phyloP scores from a whole-genome alignment of 2,888 invertebrate species.

The Ennomos fuscantarius region DNA sequence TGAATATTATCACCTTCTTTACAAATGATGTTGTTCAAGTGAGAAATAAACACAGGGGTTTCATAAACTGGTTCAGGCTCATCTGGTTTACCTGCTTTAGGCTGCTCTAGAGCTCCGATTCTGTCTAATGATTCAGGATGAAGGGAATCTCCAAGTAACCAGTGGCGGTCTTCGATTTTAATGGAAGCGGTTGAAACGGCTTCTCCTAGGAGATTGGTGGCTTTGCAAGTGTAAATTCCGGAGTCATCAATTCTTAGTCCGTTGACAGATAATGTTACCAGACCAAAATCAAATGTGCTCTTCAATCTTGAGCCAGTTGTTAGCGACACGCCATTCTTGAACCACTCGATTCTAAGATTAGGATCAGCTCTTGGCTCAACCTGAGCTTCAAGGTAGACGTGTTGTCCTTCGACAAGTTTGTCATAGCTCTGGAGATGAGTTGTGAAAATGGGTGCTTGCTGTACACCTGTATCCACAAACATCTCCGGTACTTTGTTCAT shows the following conservation, averaged over 20 bases:
- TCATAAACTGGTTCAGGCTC: slow-evolving; percentile 92
- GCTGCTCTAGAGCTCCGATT: slow-evolving; percentile 94
- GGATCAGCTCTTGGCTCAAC: slow-evolving; percentile 96
- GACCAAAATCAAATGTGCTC: slow-evolving; percentile 98
- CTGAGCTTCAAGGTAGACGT: slow-evolving; percentile 94
- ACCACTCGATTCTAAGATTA: slow-evolving; percentile 95
- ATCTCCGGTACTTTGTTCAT: slow-evolving; percentile 95
- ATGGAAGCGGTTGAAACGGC: slow-evolving; percentile 96
- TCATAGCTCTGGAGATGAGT: slow-evolving; percentile 95
- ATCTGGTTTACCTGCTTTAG: slow-evolving; percentile 87
- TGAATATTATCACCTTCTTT: slow-evolving; percentile 95
- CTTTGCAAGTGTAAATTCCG: slow-evolving; percentile 97
- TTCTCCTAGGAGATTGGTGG: slow-evolving; percentile 96
- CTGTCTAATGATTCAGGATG: slow-evolving; percentile 95
- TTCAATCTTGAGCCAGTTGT: slow-evolving; percentile 95
- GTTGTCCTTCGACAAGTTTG: slow-evolving; percentile 93
- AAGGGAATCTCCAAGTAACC: slow-evolving; percentile 93
- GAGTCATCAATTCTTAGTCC: slow-evolving; percentile 95
- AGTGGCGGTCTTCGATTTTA: slow-evolving; percentile 95
- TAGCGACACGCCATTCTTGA: slow-evolving; percentile 94
- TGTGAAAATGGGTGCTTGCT: slow-evolving; percentile 98
- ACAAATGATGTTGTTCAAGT: slow-evolving; percentile 95
- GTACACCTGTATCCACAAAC: slow-evolving; percentile 93
- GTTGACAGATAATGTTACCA: slow-evolving; percentile 96
- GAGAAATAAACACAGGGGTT: slow-evolving; percentile 94